A percentile compares a stretch with the other conserved stretches of the same genome.
Conservation (phyloP, 2,888 invertebrate species). For the Heteromurus nitidus region DNA sequence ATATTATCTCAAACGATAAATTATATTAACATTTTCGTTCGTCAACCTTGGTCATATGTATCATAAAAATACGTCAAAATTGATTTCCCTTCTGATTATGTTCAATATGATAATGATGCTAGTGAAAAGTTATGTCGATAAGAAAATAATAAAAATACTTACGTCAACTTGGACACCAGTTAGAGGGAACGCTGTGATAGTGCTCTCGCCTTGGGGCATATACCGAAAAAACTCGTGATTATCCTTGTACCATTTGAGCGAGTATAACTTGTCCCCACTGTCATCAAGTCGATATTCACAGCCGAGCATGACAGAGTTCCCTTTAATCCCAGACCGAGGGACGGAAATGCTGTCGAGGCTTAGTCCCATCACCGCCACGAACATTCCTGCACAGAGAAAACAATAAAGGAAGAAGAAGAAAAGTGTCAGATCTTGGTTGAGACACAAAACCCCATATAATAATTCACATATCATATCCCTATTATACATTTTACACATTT, state of each 20-base stretch:
- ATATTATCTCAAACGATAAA: too few species aligned
- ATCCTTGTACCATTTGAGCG: slow-evolving; percentile 59
- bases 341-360: slow-evolving; percentile 60
- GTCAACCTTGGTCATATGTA: too few species aligned
- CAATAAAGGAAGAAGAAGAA: not conserved
- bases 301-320: slow-evolving; percentile 50
- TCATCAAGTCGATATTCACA: slow-evolving; percentile 60
- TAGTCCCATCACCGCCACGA: slow-evolving; percentile 64
- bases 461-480: not conserved
- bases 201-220: slow-evolving; percentile 25
- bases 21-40: too few species aligned
- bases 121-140: too few species aligned
- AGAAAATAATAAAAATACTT: too few species aligned
- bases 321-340: slow-evolving; percentile 58
- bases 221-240: slow-evolving; percentile 57
- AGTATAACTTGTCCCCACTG: slow-evolving; percentile 38
- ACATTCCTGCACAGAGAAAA: slow-evolving; percentile 50
- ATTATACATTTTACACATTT: not conserved
- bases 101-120: too few species aligned
- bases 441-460: not conserved
- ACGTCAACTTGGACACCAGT: slow-evolving; percentile 61
- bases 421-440: slow-evolving; percentile 22
- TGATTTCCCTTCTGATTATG: too few species aligned
- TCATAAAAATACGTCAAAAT: too few species aligned
- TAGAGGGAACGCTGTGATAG: slow-evolving; percentile 30